These are phyloP conservation scores for Conopomorpha cramerella DNA, from an alignment of 1,140 invertebrate genomes.

Conservation along the genomic window DNA sequence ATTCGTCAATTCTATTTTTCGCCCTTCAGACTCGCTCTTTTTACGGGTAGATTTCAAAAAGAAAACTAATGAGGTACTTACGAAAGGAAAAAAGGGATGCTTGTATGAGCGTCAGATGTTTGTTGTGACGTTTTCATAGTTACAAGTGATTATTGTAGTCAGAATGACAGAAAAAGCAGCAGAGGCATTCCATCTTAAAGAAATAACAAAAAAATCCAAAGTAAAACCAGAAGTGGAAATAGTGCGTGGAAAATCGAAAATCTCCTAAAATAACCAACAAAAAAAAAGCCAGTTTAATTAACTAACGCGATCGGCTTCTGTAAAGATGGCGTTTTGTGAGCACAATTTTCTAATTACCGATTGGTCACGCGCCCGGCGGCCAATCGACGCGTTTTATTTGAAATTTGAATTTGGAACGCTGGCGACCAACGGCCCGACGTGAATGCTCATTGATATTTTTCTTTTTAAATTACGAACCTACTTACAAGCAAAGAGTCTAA, in stretches of 20 bases:
- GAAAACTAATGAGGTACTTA: no score
- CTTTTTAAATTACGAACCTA: not conserved
- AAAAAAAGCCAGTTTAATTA: conserved; percentile 51
- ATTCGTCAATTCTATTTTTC: no score
- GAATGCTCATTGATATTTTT: conserved; percentile 5
- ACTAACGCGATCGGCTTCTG: conserved; percentile 51
- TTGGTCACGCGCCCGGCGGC: conserved; percentile 50
- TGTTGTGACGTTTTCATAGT: no score
- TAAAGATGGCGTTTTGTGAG: conserved; percentile 39
- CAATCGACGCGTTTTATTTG: conserved; percentile 29
- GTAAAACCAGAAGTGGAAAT: conserved; percentile 54
- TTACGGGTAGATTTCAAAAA: no score
- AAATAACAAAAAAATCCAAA: conserved; percentile 18
- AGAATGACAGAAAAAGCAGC: no score
- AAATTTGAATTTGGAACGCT: conserved; percentile 54
- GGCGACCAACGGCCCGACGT: no score
- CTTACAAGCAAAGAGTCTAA: conserved; percentile 16
- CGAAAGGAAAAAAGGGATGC: no score
- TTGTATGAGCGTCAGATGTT: no score
- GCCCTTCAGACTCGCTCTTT: no score
- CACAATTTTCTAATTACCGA: conserved; percentile 57
- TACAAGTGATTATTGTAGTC: no score
- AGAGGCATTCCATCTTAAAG: conserved; percentile 5
- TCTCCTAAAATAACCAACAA: no score
- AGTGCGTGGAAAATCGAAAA: conserved; percentile 48